Evolutionary conservation across 2,113 vertebrate species (phyloP), one percentile per base, ranked within the genome.

Genomic region (Microcebus murinus): DNA sequence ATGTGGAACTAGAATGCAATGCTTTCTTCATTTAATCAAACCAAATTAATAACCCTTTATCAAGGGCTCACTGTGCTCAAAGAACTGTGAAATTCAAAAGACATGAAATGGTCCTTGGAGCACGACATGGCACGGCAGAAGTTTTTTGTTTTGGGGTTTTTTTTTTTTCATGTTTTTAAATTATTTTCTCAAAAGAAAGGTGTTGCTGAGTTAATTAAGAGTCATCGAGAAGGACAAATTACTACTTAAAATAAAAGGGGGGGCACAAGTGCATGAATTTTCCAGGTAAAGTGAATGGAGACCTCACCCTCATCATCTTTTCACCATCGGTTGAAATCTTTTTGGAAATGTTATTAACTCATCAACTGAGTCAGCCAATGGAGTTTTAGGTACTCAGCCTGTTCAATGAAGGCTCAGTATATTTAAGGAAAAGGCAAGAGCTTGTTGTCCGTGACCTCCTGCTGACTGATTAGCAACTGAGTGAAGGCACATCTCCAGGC

Each of bases 41-140:
- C 17, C 85, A 95, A 83, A 91, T 73, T 90, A 79, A 79, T 71
- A 95, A 90, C 39, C 36, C 45, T 93, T 83, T 82, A 25, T 50
- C 52, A 67, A 89, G 42, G n/a, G 15, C 42, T 70, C 59, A 48
- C 50, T 92, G 5, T 74, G 25, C 39, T 61, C 81, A 95, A 92
- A 79, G 31, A 91, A 61, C 39, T 23, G 0, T 88, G 70, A 87
- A 29, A 59, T 76, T 94, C 59, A n/a, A 55, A 39, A 59, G 39
- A 63, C 80, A 31, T 27, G 34, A 45, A 85, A 61, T 25, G 1
- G 21, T 71, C 57, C n/a, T 89, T 67, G 29, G 20, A 59, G 73
- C 20, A 77, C 29, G 42, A 18, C 57, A 70, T 52, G 21, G 48
- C 45, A 17, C 18, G 5, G 5, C 57, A 65, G 39, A 79, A 68